Evolutionary conservation across 2,888 invertebrate genomes (phyloP).

Genomic region (Oligia strigilis): DNA sequence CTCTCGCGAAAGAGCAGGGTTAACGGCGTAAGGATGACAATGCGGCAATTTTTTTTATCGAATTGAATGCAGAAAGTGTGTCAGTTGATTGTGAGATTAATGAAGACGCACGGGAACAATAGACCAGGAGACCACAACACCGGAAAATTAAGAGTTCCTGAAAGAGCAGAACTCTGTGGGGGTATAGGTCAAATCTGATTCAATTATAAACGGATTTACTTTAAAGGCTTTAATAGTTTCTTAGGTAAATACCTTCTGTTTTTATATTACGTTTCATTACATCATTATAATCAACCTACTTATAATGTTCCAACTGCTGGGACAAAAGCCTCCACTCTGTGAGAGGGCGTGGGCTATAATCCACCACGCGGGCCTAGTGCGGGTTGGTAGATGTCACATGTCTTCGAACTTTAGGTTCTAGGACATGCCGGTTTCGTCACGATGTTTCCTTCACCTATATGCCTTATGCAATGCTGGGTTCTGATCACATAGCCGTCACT

Average conservation of each 20-base stretch:
- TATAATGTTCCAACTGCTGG: no score
- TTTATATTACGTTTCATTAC: no score
- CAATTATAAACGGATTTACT: not conserved
- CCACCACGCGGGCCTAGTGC: no score
- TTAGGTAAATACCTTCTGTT: no score
- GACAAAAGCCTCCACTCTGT: not conserved
- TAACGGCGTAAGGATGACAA: not conserved
- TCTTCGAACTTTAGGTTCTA: not conserved
- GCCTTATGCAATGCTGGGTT: not conserved
- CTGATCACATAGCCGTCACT: no score
- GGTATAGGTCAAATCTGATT: conserved; percentile 6
- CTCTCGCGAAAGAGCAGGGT: not conserved
- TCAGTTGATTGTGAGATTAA: conserved; percentile 11
- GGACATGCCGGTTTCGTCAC: not conserved
- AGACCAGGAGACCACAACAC: not conserved
- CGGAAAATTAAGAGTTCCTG: not conserved
- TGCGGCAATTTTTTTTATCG: not conserved
- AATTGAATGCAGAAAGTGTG: not conserved
- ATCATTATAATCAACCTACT: no score
- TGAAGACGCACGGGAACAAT: conserved; percentile 24
- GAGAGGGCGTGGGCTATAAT: not conserved
- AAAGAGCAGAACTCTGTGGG: not conserved
- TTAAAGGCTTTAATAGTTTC: not conserved
- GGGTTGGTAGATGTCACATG: not conserved
- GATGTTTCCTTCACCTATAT: not conserved